Evolutionary conservation across 2,888 invertebrate species (phyloP).

Genomic region (Portevinia maculata): DNA sequence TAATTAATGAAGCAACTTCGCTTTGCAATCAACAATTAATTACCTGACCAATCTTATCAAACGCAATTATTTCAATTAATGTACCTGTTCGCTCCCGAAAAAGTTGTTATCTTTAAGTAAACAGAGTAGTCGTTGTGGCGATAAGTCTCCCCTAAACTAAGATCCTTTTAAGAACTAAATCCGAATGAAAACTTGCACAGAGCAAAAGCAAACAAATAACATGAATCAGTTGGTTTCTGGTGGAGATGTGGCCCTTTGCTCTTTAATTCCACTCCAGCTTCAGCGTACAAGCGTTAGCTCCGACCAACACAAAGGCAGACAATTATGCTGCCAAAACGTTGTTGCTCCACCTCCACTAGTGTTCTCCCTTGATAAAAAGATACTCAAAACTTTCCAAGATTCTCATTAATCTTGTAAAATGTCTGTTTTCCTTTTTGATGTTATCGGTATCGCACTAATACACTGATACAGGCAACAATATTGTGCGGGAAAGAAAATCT

Average conservation of each 20-base stretch:
- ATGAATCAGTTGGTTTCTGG: conserved; percentile 41
- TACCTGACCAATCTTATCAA: conserved; percentile 62
- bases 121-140: conserved; percentile 12
- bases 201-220: conserved; percentile 52
- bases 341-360: background rate
- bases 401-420: conserved; percentile 73
- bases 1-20: conserved; percentile 53
- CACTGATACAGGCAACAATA: conserved; percentile 14
- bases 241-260: background rate
- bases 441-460: conserved; percentile 44
- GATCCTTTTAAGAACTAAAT: conserved; percentile 38
- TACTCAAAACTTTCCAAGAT: conserved; percentile 69
- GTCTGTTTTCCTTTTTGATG: conserved; percentile 72
- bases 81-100: conserved; percentile 30
- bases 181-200: conserved; percentile 20
- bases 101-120: conserved; percentile 49
- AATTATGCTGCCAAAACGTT: conserved; percentile 55
- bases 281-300: background rate
- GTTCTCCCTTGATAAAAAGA: conserved; percentile 15
- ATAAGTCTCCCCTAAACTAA: conserved; percentile 45
- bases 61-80: conserved; percentile 71
- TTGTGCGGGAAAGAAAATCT: conserved; percentile 53
- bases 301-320: conserved; percentile 9
- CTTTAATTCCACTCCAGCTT: background rate
- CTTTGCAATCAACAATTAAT: conserved; percentile 59